Evolutionary conservation across 2,797 vertebrate species (phyloP).

Genomic region (Meriones psammophilus): DNA sequence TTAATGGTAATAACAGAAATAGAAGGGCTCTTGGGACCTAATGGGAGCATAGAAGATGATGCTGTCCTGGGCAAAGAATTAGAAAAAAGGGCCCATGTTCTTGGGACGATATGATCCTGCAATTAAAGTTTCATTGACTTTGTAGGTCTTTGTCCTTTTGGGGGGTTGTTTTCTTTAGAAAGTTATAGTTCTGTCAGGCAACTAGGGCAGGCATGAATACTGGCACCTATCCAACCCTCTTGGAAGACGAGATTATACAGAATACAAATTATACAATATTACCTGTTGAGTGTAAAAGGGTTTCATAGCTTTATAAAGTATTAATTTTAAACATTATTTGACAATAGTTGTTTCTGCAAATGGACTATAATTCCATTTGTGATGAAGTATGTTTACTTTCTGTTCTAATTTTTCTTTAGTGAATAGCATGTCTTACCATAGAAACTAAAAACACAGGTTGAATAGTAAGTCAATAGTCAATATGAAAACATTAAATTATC

Average conservation of each 20-base stretch:
- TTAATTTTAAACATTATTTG: slow-evolving; percentile 24
- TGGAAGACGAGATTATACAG: not conserved
- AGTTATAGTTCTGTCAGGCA: not conserved
- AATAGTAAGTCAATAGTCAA: slow-evolving; percentile 55
- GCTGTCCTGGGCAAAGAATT: slow-evolving; percentile 20
- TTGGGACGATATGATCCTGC: not conserved
- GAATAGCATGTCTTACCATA: slow-evolving; percentile 26
- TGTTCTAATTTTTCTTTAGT: slow-evolving; percentile 29
- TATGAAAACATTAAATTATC: slow-evolving; percentile 26
- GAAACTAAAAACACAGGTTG: slow-evolving; percentile 35
- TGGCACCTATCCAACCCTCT: not conserved
- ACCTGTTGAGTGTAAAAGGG: not conserved
- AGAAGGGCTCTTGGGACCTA: not conserved
- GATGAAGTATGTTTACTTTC: slow-evolving; percentile 31
- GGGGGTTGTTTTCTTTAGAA: slow-evolving; percentile 18
- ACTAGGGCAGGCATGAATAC: not conserved
- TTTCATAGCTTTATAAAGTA: slow-evolving; percentile 4
- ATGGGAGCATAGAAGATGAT: slow-evolving; percentile 7
- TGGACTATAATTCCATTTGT: not conserved
- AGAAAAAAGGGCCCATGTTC: slow-evolving; percentile 26
- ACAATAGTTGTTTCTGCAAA: slow-evolving; percentile 34
- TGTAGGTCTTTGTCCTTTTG: slow-evolving; percentile 22
- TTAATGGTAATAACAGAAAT: not conserved
- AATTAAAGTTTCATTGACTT: slow-evolving; percentile 46
- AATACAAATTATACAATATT: not conserved